Evolutionary conservation across 2,113 vertebrate genomes (phyloP), one percentile per base, ranked within the genome.

Genomic region (Thomomys bottae): DNA sequence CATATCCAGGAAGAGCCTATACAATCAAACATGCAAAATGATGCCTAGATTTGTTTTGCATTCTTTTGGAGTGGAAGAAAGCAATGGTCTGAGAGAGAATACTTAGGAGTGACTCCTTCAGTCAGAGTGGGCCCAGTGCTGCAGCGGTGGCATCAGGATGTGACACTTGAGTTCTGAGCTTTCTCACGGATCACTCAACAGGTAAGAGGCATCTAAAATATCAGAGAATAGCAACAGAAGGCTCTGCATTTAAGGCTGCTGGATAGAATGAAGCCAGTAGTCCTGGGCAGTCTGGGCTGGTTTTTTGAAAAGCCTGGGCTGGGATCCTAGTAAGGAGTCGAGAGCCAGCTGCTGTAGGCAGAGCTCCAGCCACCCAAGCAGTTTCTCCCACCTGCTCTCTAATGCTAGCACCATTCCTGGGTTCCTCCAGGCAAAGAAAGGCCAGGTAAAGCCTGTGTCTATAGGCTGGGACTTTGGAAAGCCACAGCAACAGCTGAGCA

Each of bases 401-500:
- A 28, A 87, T 20, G 20, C 54, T 23, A 21, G 24, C 30, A 4
- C 7, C 23, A 2, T 14, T 40, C 54, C 49, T 45, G 59, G 28
- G 17, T 49, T 12, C 5, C 34, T 64, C 45, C 1, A 6, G 17
- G 36, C 87, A 28, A 34, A 64, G 61, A 38, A 73, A 75, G 87
- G 70, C 54, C 5, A 12, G 49, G 64, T 54, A 24, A 67, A 77
- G 70, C 30, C 1, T 26, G n/a, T 63, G 80, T 77, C 49, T 59
- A 61, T 28, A 59, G 64, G 9, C 36, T 2, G 2, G 40, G 67
- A 4, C 42, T 73, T 59, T 38, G 40, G 90, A 64, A 38, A 92
- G 75, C 57, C 24, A 82, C 34, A 23, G 54, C 70, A 42, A 28
- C 94, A 93, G 92, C 88, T 94, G 88, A n/a, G 80, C 1, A 0